phyloP scores from a whole-genome alignment of 2,888 invertebrate species.

The Strigamia maritima region DNA sequence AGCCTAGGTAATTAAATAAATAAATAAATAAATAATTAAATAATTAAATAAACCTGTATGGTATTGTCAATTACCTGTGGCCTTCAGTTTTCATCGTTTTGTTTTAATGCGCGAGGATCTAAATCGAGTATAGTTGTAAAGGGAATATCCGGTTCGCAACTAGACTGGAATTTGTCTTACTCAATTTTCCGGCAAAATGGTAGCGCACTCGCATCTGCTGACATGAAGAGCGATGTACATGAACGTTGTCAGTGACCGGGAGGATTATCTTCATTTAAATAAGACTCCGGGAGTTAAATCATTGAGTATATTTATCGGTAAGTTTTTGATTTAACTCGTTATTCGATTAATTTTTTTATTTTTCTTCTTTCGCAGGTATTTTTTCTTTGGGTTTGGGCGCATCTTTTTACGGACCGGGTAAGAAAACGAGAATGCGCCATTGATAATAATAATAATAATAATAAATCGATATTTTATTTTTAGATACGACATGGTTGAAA shows the following conservation, averaged over 20 bases:
- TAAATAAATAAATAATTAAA: not conserved
- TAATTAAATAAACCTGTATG: not conserved
- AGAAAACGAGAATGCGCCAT: not conserved
- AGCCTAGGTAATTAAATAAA: slow-evolving; percentile 55
- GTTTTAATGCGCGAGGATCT: not conserved
- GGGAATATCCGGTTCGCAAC: not conserved
- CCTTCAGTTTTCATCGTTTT: not conserved
- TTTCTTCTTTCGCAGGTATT: slow-evolving; percentile 37
- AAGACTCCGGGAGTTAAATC: slow-evolving; percentile 35
- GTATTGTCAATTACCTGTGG: not conserved
- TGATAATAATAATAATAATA: not conserved
- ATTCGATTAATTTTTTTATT: not conserved
- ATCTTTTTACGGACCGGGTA: slow-evolving; percentile 39
- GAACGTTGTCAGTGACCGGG: not conserved
- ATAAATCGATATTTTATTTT: not conserved
- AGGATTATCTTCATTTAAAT: not conserved
- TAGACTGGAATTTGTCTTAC: not conserved
- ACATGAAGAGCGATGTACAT: not conserved
- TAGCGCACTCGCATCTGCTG: not conserved
- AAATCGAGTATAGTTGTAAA: not conserved
- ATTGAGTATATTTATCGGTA: slow-evolving; percentile 37
- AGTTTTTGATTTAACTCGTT: not conserved
- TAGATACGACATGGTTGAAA: slow-evolving; percentile 36
- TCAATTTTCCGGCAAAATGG: not conserved
- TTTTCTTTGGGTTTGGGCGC: slow-evolving; percentile 40